phyloP scores from a whole-genome alignment of 2,797 vertebrate genomes.

The Selene dorsalis region DNA sequence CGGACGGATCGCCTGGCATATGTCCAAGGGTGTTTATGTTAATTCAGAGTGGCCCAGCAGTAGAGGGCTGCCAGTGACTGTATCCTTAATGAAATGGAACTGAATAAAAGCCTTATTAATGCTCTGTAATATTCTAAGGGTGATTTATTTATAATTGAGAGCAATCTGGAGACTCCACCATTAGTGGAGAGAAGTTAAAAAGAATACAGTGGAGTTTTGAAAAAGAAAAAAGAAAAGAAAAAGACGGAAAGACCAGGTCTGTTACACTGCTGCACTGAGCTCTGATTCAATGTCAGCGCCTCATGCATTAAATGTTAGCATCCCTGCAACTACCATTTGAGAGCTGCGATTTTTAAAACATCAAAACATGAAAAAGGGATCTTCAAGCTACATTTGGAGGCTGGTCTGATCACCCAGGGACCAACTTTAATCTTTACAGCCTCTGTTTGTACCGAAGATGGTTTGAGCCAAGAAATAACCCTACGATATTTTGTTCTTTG shows the following conservation, averaged over 20 bases:
- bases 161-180: constrained; percentile 36
- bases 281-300: constrained; percentile 56
- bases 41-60: constrained; percentile 58
- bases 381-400: constrained; percentile 65
- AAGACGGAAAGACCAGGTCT: constrained; percentile 7
- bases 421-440: constrained; percentile 75
- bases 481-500: constrained; percentile 56
- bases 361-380: constrained; percentile 72
- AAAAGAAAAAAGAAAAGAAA: not conserved
- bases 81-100: constrained; percentile 67
- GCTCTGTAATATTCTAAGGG: constrained; percentile 55
- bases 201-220: constrained; percentile 22
- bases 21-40: constrained; percentile 73
- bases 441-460: constrained; percentile 61
- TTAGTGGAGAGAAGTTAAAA: constrained; percentile 41
- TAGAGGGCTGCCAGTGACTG: constrained; percentile 33
- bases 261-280: constrained; percentile 52
- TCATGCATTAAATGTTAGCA: constrained; percentile 66
- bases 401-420: constrained; percentile 71
- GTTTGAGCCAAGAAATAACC: constrained; percentile 61
- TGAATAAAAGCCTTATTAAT: constrained; percentile 68
- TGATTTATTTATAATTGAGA: constrained; percentile 56
- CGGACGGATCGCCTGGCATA: constrained; percentile 54
- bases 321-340: constrained; percentile 67
- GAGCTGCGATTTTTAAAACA: constrained; percentile 68